Conservation (phyloP, 2,888 invertebrate species). For the Troglohyphantes excavatus region DNA sequence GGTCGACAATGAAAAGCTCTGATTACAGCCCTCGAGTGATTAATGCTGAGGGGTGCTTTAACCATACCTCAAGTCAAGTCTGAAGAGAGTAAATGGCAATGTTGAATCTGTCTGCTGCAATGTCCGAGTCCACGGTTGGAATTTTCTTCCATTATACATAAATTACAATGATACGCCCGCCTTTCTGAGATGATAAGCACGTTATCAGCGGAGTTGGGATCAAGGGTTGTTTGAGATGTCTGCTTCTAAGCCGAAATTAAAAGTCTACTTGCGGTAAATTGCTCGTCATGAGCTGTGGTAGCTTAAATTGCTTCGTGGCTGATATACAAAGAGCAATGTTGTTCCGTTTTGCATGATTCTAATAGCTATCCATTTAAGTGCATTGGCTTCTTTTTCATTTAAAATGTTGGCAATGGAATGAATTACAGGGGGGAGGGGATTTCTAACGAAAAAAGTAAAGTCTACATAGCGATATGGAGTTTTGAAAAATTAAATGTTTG, state of each 20-base stretch:
- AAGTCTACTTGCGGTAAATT: not conserved
- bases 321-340: not conserved
- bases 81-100: not conserved
- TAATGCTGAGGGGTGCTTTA: not conserved
- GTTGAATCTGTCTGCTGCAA: not conserved
- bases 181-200: not conserved
- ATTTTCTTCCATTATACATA: slow-evolving; percentile 5
- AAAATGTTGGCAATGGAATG: no score
- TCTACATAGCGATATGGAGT: no score
- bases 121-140: not conserved
- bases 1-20: not conserved
- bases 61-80: not conserved
- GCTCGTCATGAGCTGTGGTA: not conserved
- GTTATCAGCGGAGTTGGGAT: not conserved
- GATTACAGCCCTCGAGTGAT: slow-evolving; percentile 27
- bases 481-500: no score
- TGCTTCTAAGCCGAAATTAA: not conserved
- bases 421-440: no score
- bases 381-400: not conserved
- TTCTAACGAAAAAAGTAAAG: no score
- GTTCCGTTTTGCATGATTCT: not conserved
- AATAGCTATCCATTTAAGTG: not conserved
- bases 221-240: not conserved
- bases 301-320: not conserved
- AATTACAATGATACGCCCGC: not conserved